Percentiles rank a stretch among this genome's conserved stretches.
These are phyloP conservation scores for Nesidiocoris tenuis DNA, from an alignment of 2,888 invertebrate genomes.

Conservation along the genomic window DNA sequence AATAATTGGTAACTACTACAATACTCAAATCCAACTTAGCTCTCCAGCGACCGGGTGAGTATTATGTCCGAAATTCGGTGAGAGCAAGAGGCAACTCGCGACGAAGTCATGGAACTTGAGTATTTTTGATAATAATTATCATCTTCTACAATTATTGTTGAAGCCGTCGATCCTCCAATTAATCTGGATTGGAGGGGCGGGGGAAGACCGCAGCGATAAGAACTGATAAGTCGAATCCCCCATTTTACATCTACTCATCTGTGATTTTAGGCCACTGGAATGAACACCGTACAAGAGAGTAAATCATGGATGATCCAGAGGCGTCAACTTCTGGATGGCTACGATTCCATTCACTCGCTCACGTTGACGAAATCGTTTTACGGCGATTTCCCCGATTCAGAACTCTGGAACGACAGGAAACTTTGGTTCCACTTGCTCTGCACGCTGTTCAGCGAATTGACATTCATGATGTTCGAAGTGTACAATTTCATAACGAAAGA, in stretches of 20 bases:
- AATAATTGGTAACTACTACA: too few relatives aligned
- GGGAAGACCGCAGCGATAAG: too few relatives aligned
- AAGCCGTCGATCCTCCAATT: neutral
- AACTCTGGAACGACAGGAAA: conserved; percentile 7
- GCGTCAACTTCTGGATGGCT: neutral
- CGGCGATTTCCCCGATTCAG: neutral
- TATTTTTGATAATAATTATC: too few relatives aligned
- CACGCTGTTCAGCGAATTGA: conserved; percentile 3
- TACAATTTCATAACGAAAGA: neutral
- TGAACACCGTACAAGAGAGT: neutral
- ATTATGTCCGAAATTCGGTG: too few relatives aligned
- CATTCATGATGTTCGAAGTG: conserved; percentile 2
- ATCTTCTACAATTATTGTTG: too few relatives aligned
- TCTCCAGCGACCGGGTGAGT: too few relatives aligned
- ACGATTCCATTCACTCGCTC: conserved; percentile 6
- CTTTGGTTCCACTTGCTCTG: neutral
- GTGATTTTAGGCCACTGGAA: neutral
- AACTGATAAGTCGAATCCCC: neutral
- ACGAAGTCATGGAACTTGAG: too few relatives aligned
- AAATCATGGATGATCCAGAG: neutral
- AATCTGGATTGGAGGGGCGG: too few relatives aligned
- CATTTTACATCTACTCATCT: neutral
- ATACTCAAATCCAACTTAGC: too few relatives aligned
- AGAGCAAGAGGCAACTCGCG: too few relatives aligned
- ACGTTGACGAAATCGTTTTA: conserved; percentile 15